A percentile compares a stretch with the other conserved stretches of the same genome.
These are phyloP conservation scores for Chrysodeixis includens DNA, from an alignment of 2,888 invertebrate genomes.

Conservation along the genomic window DNA sequence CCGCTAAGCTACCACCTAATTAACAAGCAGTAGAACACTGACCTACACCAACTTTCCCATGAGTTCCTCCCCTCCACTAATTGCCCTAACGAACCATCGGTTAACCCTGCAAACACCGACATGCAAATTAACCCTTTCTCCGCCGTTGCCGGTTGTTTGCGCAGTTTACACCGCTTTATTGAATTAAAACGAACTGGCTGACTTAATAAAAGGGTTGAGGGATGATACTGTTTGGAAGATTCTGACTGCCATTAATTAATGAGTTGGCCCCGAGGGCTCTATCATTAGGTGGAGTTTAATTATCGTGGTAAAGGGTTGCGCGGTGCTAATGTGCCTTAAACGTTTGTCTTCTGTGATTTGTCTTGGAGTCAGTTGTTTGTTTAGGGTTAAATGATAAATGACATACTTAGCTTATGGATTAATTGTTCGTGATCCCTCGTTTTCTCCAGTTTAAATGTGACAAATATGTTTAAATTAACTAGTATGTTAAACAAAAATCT, in stretches of 20 bases:
- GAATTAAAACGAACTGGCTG: constrained; percentile 80
- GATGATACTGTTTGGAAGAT: constrained; percentile 83
- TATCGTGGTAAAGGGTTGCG: constrained; percentile 73
- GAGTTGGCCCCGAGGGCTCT: constrained; percentile 77
- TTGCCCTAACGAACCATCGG: constrained; percentile 88
- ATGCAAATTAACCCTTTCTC: constrained; percentile 89
- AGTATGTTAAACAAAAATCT: not conserved
- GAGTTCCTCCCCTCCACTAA: constrained; percentile 81
- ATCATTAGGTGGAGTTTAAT: constrained; percentile 82
- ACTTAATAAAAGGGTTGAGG: constrained; percentile 79
- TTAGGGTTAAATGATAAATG: constrained; percentile 21
- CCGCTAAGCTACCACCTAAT: constrained; percentile 28
- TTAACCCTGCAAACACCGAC: constrained; percentile 86
- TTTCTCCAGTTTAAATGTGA: not conserved
- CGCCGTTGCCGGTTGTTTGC: constrained; percentile 81
- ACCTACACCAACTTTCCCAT: constrained; percentile 86
- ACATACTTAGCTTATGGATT: constrained; percentile 8
- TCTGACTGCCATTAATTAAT: constrained; percentile 82
- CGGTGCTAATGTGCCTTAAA: constrained; percentile 69
- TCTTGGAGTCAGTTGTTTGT: constrained; percentile 44
- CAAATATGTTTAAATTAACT: not conserved
- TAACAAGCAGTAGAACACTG: constrained; percentile 65
- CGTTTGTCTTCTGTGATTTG: constrained; percentile 53
- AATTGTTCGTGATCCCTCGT: not conserved
- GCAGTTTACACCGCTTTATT: constrained; percentile 86